These are phyloP conservation scores for Tetramorium bicarinatum DNA, from an alignment of 2,888 invertebrate species.

Conservation along the genomic window DNA sequence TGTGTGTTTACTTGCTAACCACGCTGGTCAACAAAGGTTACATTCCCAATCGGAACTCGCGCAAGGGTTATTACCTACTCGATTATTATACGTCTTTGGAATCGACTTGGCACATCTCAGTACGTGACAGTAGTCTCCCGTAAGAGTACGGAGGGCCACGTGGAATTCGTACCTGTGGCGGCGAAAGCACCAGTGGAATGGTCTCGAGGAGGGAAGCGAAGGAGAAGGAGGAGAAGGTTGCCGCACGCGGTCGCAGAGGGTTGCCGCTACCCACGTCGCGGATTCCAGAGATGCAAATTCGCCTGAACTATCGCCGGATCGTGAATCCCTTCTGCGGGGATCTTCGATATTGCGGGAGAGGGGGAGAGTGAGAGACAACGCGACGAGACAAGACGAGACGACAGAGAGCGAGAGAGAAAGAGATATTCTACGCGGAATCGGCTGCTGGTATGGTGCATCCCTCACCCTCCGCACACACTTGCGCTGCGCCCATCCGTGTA, in stretches of 20 bases:
- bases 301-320: constrained; percentile 84
- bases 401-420: not conserved
- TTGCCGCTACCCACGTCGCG: constrained; percentile 77
- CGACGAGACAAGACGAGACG: constrained; percentile 40
- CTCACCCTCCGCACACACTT: constrained; percentile 24
- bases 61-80: not conserved
- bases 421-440: constrained; percentile 29
- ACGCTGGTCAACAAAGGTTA: constrained; percentile 10
- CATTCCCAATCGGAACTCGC: constrained; percentile 5
- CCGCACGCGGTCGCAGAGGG: constrained; percentile 38
- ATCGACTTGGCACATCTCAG: constrained; percentile 48
- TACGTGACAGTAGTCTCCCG: constrained; percentile 51
- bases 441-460: constrained; percentile 20
- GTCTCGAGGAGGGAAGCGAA: not conserved
- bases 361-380: constrained; percentile 56
- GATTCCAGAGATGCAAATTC: constrained; percentile 86
- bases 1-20: not conserved
- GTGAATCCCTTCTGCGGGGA: constrained; percentile 77
- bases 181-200: constrained; percentile 44
- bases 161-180: constrained; percentile 69
- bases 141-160: constrained; percentile 51
- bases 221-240: constrained; percentile 27
- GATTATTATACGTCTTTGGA: constrained; percentile 15
- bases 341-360: constrained; percentile 44
- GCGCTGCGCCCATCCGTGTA: not conserved